Evolutionary conservation across 1,140 invertebrate species (phyloP), one percentile per base, ranked within the genome.

Genomic region (Dufourea novaeangliae): DNA sequence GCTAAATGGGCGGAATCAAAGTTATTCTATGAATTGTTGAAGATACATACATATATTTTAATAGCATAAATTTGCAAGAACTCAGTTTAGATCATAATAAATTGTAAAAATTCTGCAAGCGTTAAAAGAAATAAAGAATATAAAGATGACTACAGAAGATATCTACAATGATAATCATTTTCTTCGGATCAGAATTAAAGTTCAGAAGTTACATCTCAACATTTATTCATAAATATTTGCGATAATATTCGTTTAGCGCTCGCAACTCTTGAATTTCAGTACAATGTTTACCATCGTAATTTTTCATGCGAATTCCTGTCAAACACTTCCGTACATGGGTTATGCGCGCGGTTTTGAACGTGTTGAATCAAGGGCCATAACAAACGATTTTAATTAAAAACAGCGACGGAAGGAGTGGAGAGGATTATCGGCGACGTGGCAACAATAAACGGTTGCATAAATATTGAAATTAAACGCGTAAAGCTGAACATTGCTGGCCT

Each of bases 391-490:
- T 62, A 39, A 41, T 62, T 41, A 62, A 62, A 61, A 61, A 61
- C 59, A 11, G 20, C 34, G 34, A 1, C 10, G 14, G 17, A 37
- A 17, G 17, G 27, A 29, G 50, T 6, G 29, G 8, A 27, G 25
- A 41, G 34, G 11, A 39, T 39, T 22, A n/a, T 59, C 14, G 14
- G 12, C 11, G 7, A 34, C 12, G 8, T 11, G 34, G n/a, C 10
- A 32, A 57, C 54, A 29, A 57, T 62, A 62, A n/a, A 62, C n/a
- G 34, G 25, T 0, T 37, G 29, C 25, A 39, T 39, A 57, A 69
- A 69, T 69, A 69, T 69, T n/a, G 22, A 57, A 41, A 56, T 69
- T 56, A 69, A 69, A 56, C 17, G 11, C 14, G 50, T 27, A 29
- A 29, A 11, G 25, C 10, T 25, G 11, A 12, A 7, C 34, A 12